Conservation (phyloP, 2,888 invertebrate genomes). For the Drepanosiphum platanoidis region DNA sequence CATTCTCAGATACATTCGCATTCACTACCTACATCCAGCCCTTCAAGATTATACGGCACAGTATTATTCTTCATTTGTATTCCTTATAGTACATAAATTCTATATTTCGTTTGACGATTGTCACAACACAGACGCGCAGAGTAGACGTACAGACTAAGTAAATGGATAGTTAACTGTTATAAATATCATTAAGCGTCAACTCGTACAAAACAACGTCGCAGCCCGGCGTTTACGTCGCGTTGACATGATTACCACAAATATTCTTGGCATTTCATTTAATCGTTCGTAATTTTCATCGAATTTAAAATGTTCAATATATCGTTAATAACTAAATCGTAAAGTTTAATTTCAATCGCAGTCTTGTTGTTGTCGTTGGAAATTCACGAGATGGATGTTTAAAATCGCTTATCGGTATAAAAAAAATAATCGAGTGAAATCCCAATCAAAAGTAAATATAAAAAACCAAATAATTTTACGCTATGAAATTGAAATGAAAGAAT, state of each 20-base stretch:
- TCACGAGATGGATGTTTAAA: too few relatives aligned
- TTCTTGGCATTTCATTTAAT: neutral
- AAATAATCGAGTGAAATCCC: too few relatives aligned
- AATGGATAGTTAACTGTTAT: neutral
- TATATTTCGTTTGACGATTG: neutral
- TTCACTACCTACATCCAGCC: neutral
- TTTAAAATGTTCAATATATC: neutral
- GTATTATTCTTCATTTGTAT: conserved; percentile 49
- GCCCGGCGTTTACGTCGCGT: neutral
- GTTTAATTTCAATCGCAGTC: neutral
- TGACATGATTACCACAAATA: neutral
- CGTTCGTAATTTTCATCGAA: neutral
- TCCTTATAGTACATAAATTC: neutral
- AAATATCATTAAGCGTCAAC: conserved; percentile 7
- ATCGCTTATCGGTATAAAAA: too few relatives aligned
- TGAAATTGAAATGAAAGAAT: too few relatives aligned
- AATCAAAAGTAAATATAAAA: too few relatives aligned
- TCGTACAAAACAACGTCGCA: neutral
- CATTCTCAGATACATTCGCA: neutral
- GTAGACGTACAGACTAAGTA: neutral
- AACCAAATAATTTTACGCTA: too few relatives aligned
- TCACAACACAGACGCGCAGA: neutral
- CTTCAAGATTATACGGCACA: neutral
- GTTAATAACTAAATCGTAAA: neutral
- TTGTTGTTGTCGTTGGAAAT: too few relatives aligned